These are phyloP conservation scores for Mus spicilegus DNA, from an alignment of 2,113 vertebrate species.

Conservation along the genomic window DNA sequence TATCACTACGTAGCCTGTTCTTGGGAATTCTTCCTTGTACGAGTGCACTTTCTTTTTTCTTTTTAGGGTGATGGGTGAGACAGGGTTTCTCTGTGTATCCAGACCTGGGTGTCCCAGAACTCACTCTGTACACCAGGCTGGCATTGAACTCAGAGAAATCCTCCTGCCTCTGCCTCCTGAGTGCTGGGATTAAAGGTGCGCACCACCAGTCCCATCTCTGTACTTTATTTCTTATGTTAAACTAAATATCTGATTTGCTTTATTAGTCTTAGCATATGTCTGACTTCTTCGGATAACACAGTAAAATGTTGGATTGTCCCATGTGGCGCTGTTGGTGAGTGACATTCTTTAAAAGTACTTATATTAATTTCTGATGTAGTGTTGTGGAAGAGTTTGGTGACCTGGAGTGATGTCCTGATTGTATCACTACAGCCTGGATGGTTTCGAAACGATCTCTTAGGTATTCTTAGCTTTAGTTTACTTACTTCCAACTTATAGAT, in stretches of 20 bases:
- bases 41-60: background rate
- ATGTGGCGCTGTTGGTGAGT: background rate
- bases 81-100: background rate
- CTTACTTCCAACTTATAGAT: conserved; percentile 24
- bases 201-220: background rate
- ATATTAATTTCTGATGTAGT: background rate
- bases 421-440: background rate
- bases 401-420: background rate
- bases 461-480: background rate
- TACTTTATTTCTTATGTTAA: background rate
- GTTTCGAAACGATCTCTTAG: background rate
- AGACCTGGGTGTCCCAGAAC: background rate
- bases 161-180: background rate
- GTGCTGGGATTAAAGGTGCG: background rate
- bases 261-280: background rate
- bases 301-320: background rate
- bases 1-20: background rate
- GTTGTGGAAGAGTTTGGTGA: background rate
- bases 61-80: background rate
- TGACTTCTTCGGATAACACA: background rate
- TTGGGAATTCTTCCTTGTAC: too few species aligned
- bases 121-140: background rate
- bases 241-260: conserved; percentile 12
- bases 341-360: background rate
- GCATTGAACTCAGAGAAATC: background rate